phyloP scores from a whole-genome alignment of 2,888 invertebrate genomes.

The Phengaris alcon region DNA sequence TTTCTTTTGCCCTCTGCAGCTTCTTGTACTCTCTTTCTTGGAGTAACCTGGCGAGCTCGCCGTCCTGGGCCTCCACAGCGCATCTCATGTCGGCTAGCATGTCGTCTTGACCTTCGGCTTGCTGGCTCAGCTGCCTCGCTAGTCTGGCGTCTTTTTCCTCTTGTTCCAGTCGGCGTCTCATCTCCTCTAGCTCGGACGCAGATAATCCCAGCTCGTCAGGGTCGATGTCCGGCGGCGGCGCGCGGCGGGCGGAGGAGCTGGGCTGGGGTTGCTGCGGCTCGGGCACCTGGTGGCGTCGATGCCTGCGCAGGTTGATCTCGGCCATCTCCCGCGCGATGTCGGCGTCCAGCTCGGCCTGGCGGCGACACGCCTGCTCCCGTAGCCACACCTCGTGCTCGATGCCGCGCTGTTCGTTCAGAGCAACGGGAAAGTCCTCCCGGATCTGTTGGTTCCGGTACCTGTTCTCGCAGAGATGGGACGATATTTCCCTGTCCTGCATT shows the following conservation, averaged over 20 bases:
- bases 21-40: constrained; percentile 74
- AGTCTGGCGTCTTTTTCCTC: constrained; percentile 68
- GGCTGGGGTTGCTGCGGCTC: constrained; percentile 55
- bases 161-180: constrained; percentile 63
- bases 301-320: constrained; percentile 68
- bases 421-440: constrained; percentile 72
- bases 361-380: constrained; percentile 59
- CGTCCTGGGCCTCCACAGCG: constrained; percentile 74
- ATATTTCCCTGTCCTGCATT: constrained; percentile 73
- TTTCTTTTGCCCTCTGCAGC: constrained; percentile 70
- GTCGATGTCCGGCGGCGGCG: constrained; percentile 43
- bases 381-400: constrained; percentile 65
- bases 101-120: constrained; percentile 61
- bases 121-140: constrained; percentile 64
- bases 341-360: constrained; percentile 71
- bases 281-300: constrained; percentile 53
- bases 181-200: constrained; percentile 62
- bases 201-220: constrained; percentile 68
- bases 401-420: constrained; percentile 65
- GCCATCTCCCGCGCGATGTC: constrained; percentile 73
- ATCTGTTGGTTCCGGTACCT: constrained; percentile 73
- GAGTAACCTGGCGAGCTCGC: constrained; percentile 65
- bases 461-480: constrained; percentile 71
- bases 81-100: constrained; percentile 69
- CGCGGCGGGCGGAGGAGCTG: constrained; percentile 55